Base-by-base conservation (phyloP, 1,140 invertebrate genomes). In the Pseudobourletiella spinata region DNA sequence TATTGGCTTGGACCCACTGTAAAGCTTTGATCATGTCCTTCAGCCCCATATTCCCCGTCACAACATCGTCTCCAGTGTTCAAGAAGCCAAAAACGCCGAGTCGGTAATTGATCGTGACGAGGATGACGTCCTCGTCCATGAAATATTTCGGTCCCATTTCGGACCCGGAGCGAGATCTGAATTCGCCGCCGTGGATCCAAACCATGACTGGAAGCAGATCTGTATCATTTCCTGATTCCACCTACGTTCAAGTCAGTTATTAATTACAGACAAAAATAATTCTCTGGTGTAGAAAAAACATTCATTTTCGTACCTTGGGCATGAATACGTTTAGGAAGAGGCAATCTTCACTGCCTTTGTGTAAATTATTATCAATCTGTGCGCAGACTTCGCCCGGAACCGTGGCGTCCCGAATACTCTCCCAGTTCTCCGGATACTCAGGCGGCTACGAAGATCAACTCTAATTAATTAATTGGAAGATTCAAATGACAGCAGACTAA, bases 1-100 rank as follows among this genome's bases (percentile, higher is more conserved):
- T 39, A 39, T 39, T 39, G 8, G 8, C n/a, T 39, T 39, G 32
- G 8, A 39, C 32, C 32, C 32, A 39, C 32, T 39, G 8, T 11
- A 39, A n/a, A 11, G 32, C 32, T n/a, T 11, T n/a, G 32, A 39
- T 39, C 32, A 39, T 39, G 32, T 39, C 32, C 8, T n/a, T 8
- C 8, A 39, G 32, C 8, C 32, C 32, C 8, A 11, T 39, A 39
- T 39, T 39, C n/a, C 32, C 32, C 8, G 32, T 11, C 8, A 39
- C 32, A 39, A 39, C 8, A 39, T 52, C 28, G 25, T 61, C 59
- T 2, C 59, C 59, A 11, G 59, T 61, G 50, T 26, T 61, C 2
- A 61, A 26, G 30, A 61, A 61, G 32, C 54, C 54, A 3, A 35
- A 22, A 56, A 20, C 4, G 6, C 26, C 54, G 3, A 56, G 11